Conservation (phyloP, 2,113 vertebrate species). For the Thryonomys swinderianus region DNA sequence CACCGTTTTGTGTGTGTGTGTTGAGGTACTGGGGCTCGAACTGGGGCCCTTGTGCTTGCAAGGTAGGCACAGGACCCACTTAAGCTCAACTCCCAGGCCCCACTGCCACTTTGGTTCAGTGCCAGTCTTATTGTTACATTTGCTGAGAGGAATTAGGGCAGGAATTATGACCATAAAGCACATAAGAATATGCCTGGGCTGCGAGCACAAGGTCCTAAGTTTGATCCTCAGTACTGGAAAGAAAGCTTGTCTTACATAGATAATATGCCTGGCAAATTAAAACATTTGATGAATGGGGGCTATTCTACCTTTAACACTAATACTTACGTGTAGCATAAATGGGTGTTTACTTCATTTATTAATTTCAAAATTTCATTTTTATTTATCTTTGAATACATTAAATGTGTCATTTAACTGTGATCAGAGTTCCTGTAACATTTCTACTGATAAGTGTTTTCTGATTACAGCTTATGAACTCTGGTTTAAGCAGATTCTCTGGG, state of each 20-base stretch:
- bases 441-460: slow-evolving; percentile 52
- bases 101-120: not conserved
- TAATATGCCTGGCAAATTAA: not conserved
- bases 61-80: too few relatives aligned
- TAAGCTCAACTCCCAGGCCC: too few relatives aligned
- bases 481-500: slow-evolving; percentile 99
- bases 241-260: too few relatives aligned
- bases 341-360: not conserved
- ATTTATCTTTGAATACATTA: not conserved
- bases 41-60: too few relatives aligned
- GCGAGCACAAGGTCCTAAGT: too few relatives aligned
- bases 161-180: not conserved
- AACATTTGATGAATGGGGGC: not conserved
- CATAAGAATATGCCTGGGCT: not conserved
- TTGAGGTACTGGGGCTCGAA: too few relatives aligned
- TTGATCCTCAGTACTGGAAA: too few relatives aligned
- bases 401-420: not conserved
- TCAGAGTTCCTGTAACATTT: not conserved
- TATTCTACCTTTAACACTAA: not conserved
- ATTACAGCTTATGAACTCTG: slow-evolving; percentile 95
- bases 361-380: not conserved
- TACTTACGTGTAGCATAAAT: not conserved
- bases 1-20: too few relatives aligned
- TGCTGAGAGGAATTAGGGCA: not conserved
- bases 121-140: not conserved